Evolutionary conservation across 2,888 invertebrate genomes (phyloP).

Genomic region (Muschampia plurimacula): DNA sequence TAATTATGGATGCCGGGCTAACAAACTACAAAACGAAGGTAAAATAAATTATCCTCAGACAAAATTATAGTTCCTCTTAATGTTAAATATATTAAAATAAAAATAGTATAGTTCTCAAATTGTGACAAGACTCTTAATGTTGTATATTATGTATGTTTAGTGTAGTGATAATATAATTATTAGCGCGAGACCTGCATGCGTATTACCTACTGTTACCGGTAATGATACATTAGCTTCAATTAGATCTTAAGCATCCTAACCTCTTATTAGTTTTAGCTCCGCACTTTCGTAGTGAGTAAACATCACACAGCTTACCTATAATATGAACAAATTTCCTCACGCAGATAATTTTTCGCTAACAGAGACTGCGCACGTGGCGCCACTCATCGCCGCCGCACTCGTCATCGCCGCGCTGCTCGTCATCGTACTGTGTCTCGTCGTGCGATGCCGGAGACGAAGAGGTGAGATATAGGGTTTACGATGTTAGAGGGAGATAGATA

Average conservation of each 20-base stretch:
- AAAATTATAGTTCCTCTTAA: no score
- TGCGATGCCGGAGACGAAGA: conserved; percentile 73
- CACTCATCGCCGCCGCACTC: conserved; percentile 66
- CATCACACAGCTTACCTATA: conserved; percentile 6
- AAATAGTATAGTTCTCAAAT: no score
- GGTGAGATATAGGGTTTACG: conserved; percentile 57
- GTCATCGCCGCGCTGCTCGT: conserved; percentile 77
- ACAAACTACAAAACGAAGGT: no score
- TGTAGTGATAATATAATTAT: no score
- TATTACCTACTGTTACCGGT: no score
- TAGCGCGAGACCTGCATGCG: no score
- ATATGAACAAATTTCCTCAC: conserved; percentile 59
- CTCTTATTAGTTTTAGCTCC: not conserved
- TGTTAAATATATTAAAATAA: no score
- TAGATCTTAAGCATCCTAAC: not conserved
- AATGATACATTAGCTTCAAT: no score
- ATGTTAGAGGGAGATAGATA: not conserved
- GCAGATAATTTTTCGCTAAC: conserved; percentile 79
- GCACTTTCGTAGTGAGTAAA: not conserved
- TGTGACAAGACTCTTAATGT: no score
- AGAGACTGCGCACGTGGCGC: conserved; percentile 82
- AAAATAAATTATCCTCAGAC: no score
- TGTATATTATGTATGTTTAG: no score
- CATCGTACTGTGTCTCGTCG: conserved; percentile 74
- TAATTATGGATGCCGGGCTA: no score